Conservation (phyloP, 2,113 vertebrate genomes). For the Notechis scutatus region DNA sequence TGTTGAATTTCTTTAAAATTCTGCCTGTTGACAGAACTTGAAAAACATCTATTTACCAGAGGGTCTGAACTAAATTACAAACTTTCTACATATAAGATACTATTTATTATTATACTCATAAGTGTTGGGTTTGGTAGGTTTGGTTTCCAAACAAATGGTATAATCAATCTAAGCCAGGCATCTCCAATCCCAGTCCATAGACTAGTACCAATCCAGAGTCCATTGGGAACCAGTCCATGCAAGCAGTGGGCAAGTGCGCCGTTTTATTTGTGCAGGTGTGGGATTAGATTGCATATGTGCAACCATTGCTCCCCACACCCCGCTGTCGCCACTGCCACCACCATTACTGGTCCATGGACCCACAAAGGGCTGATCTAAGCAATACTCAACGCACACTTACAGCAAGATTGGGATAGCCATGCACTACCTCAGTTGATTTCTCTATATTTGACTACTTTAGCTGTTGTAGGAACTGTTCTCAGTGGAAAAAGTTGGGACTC, state of each 20-base stretch:
- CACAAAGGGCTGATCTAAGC: not conserved
- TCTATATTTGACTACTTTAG: not conserved
- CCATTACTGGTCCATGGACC: not conserved
- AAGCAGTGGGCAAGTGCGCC: not conserved
- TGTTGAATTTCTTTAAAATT: not conserved
- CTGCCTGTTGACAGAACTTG: not conserved
- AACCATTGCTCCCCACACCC: not conserved
- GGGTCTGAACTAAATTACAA: not conserved
- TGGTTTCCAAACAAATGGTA: not conserved
- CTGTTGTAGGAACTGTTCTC: not conserved
- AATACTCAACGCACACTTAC: not conserved
- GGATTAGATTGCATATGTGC: not conserved
- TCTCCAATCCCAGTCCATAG: not conserved
- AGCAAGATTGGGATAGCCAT: not conserved
- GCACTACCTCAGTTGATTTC: not conserved
- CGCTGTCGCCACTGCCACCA: accelerated
- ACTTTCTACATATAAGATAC: not conserved
- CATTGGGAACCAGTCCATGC: not conserved
- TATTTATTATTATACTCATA: not conserved
- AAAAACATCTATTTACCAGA: not conserved
- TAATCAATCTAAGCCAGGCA: not conserved
- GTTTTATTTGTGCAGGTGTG: not conserved
- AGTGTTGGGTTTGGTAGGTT: not conserved
- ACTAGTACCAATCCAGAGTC: not conserved
- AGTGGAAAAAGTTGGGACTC: not conserved